Evolutionary conservation across 1,140 invertebrate species (phyloP).

Genomic region (Zaprionus camerounensis): DNA sequence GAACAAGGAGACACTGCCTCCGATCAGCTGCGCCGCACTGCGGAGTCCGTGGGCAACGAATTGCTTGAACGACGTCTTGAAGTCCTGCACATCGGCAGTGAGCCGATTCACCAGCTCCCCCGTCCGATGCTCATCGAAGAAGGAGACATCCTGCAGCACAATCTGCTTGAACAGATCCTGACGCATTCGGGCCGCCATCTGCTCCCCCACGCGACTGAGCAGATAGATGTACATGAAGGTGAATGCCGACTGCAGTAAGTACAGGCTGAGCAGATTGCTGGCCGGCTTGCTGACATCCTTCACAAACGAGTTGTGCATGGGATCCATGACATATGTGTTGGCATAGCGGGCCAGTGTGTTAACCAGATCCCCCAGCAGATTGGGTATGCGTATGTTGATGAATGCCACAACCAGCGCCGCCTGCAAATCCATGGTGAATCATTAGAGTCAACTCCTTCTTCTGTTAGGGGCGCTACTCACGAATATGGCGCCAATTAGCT

Average conservation of each 20-base stretch:
- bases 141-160: conserved; percentile 94
- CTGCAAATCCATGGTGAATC: conserved; percentile 84
- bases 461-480: conserved; percentile 83
- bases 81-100: conserved; percentile 97
- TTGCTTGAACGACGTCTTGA: conserved; percentile 97
- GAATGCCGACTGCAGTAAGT: conserved; percentile 91
- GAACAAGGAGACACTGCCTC: conserved; percentile 81
- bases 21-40: conserved; percentile 91
- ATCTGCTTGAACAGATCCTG: conserved; percentile 93
- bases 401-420: conserved; percentile 91
- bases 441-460: background rate
- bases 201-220: conserved; percentile 93
- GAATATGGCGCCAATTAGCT: conserved; percentile 86
- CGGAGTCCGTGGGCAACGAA: conserved; percentile 95
- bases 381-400: conserved; percentile 93
- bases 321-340: conserved; percentile 80
- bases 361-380: conserved; percentile 90
- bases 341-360: conserved; percentile 89
- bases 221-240: conserved; percentile 96
- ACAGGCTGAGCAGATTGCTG: conserved; percentile 87
- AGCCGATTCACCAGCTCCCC: conserved; percentile 96
- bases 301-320: conserved; percentile 85
- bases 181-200: conserved; percentile 92
- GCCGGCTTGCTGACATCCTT: conserved; percentile 88
- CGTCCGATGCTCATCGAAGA: conserved; percentile 95